Evolutionary conservation across 2,797 vertebrate genomes (phyloP), one percentile per base, ranked within the genome.

Genomic region (Chloroceryle inda): DNA sequence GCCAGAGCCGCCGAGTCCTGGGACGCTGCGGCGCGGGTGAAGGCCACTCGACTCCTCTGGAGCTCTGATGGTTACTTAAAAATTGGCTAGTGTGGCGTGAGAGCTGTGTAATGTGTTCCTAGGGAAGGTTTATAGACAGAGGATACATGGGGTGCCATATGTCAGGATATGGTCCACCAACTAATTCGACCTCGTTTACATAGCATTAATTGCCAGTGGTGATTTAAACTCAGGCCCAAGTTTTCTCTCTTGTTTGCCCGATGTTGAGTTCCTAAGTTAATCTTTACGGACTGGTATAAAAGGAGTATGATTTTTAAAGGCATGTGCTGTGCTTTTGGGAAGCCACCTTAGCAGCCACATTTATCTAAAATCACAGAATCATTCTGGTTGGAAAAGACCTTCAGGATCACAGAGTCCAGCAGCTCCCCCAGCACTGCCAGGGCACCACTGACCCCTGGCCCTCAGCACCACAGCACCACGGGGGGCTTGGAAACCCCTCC

Each of bases 131-230:
- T 84, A 79, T 6, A 81, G 83, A 47, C 79, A 93, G 56, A 75
- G 91, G 49, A 72, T 94, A 94, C 92, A 94, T 50, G 88, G 75
- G 89, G 89, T 64, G 67, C 92, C 96, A 49, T 50, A 44, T 21
- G 37, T 75, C 79, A 67, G 62, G 15, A 71, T 47, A 82, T 53
- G 91, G 76, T 66, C 93, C 89, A 49, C 88, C 94, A 90, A 80
- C 66, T 68, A 67, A 95, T 96, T 98, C 98, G 87, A 97, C 98
- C 97, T 98, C 71, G 64, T 96, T 97, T 94, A 89, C 98, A 96
- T 67, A 96, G 96, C 98, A 97, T 97, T 95, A 96, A 93, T 88
- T 84, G 83, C 14, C 81, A 22, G 8, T 7, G 79, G 81, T 20
- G 15, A 5, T 21, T 31, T 37, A 19, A 40, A 44, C 20, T 42